These are phyloP conservation scores for Aratinga solstitialis DNA, from an alignment of 2,797 vertebrate genomes.

Conservation along the genomic window DNA sequence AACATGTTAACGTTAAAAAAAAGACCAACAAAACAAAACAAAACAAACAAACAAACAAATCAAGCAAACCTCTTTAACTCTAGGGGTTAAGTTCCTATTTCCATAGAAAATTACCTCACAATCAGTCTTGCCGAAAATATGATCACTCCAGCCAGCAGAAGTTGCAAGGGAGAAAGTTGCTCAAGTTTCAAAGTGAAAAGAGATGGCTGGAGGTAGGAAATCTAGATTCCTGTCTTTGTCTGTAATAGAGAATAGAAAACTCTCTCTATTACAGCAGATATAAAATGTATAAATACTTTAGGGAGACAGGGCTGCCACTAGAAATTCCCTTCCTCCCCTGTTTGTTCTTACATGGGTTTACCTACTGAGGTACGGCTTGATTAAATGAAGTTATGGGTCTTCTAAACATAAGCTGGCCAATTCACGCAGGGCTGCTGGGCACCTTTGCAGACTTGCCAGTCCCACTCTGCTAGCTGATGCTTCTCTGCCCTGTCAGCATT, in stretches of 20 bases:
- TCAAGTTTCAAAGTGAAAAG: not conserved
- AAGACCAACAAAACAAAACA: not conserved
- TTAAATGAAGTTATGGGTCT: not conserved
- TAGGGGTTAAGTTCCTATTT: not conserved
- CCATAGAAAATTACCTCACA: not conserved
- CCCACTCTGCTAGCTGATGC: accelerated
- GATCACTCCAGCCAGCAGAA: not conserved
- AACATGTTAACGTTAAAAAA: not conserved
- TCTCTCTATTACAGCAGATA: not conserved
- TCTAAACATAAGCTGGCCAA: not conserved
- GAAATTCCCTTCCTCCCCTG: not conserved
- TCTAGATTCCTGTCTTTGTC: not conserved
- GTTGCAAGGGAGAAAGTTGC: not conserved
- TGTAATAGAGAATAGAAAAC: not conserved
- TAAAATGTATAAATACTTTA: not conserved
- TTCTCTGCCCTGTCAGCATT: not conserved
- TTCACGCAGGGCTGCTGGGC: not conserved
- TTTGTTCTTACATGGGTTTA: not conserved
- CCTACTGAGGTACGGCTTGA: not conserved
- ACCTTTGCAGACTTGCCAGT: not conserved
- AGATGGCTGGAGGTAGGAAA: not conserved
- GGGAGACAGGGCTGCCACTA: not conserved
- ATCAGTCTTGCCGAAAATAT: not conserved
- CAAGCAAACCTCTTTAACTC: not conserved
- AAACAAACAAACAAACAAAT: no score